Base-by-base conservation (phyloP, 2,113 vertebrate species). In the Cavia aperea region DNA sequence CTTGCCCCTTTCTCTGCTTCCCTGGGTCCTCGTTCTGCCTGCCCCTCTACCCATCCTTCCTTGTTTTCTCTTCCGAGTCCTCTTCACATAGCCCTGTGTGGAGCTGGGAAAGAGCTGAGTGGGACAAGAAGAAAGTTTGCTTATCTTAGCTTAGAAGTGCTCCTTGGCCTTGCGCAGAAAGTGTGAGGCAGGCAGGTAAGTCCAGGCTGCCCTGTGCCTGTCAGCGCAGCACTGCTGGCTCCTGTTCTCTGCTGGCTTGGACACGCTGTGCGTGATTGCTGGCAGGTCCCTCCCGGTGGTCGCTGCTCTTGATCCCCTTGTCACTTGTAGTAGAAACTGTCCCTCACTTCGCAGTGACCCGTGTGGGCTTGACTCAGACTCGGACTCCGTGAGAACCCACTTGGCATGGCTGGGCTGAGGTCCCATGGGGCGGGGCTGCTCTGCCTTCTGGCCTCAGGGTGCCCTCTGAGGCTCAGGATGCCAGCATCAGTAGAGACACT, bases 361-460 rank as follows among this genome's bases (percentile, higher is more conserved):
- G 3, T 26, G 58, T 62, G 24, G 9, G 54, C 51, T 66, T 62
- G 58, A 39, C 39, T 39, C 39, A 39, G 39, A 65, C 58, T 43
- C 73, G 26, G 49, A 65, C 11, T 56, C 75, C 26, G 0, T 18
- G 75, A 29, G 39, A 72, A 13, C 39, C 23, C 12, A 46, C 39
- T 75, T 12, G 6, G 7, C n/a, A 14, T 33, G 63, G 78, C 82
- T 7, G 49, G 77, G 79, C 66, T 21, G 73, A 58, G 54, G 86
- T 62, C 78, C 66, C 9, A 5, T 4, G 3, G 7, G 36, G 24
- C 12, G 51, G 43, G 58, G 49, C 39, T 29, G 4, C 19, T 49
- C 8, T 0, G 11, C 39, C 36, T 18, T n/a, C 29, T 1, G 33
- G 39, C 36, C 43, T 75, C 68, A 13, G 0, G 15, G 15, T 39